Base-by-base conservation (phyloP, 1,140 invertebrate species). In the Colletes latitarsis region DNA sequence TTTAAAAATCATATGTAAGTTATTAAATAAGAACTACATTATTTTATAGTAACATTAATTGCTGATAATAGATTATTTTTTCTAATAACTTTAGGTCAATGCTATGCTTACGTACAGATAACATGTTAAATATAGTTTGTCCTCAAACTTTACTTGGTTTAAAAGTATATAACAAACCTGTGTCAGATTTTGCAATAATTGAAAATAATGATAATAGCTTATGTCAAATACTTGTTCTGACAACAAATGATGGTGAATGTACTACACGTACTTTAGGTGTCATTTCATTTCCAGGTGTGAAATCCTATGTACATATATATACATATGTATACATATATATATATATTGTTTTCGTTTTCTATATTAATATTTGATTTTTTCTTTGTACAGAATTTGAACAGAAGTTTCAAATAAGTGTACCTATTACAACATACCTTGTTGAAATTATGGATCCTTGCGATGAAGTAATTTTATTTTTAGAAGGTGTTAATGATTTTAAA, bases 401-500 rank as follows among this genome's bases (percentile, higher is more conserved):
- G 46, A 91, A 89, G 46, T 91, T 93, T 66, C 85, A 91, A 55
- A 87, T 93, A 46, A 66, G 82, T 74, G 90, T 93, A 43, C 73
- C 89, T 39, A 76, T 43, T n/a, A 81, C 77, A 30, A 89, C 85
- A 17, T 90, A 87, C 77, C 85, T 94, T 62, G 82, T 93, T 3
- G 77, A 93, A 52, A 69, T 89, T 17, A 81, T 88, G 30, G 77
- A 83, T 15, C 82, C 73, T 60, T 88, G 69, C 10, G 79, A 86
- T 60, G 92, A 92, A 67, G 85, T 90, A 70, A 84, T 93, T 43
- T 75, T 93, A 21, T 91, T 90, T 62, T 62, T 94, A 39, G 93
- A 94, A 87, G 88, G 86, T 0, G 84, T 88, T 19, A 77, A 72
- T 14, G 78, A 84, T 53, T 21, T 21, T 9, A 43, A 77, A 3